A percentile compares a stretch with the other conserved stretches of the same genome.
Evolutionary conservation across 2,888 invertebrate genomes (phyloP).

Genomic region (Pandemis cinnamomeana): DNA sequence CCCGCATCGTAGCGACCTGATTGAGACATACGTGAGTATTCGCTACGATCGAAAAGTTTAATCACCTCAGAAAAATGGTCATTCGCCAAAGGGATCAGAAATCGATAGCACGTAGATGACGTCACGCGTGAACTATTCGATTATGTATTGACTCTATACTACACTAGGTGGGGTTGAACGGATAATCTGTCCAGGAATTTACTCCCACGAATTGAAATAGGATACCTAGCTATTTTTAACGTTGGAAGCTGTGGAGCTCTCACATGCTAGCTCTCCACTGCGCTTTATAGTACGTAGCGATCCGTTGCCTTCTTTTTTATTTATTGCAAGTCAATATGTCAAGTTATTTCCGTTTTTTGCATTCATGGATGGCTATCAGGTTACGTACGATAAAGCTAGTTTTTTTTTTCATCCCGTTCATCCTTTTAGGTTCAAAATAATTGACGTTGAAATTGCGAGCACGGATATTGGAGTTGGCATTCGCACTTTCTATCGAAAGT

Average conservation of each 20-base stretch:
- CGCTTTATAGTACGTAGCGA: slow-evolving; percentile 3
- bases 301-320: slow-evolving; percentile 9
- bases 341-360: slow-evolving; percentile 7
- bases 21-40: slow-evolving; percentile 96
- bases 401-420: slow-evolving; percentile 26
- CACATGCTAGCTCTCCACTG: neutral
- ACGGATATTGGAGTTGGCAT: slow-evolving; percentile 10
- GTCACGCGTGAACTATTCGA: too few relatives aligned
- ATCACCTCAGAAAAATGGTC: neutral
- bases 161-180: neutral
- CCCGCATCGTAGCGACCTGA: slow-evolving; percentile 96
- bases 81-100: neutral
- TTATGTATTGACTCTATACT: neutral
- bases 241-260: slow-evolving; percentile 12
- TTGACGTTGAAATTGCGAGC: slow-evolving; percentile 22
- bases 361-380: slow-evolving; percentile 4
- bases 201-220: neutral
- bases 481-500: neutral
- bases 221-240: neutral
- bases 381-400: slow-evolving; percentile 20
- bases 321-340: slow-evolving; percentile 13
- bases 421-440: slow-evolving; percentile 19
- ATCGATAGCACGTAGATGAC: too few relatives aligned
- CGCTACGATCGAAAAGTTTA: neutral
- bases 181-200: neutral